A percentile compares a stretch with the other conserved stretches of the same genome.
phyloP scores from a whole-genome alignment of 2,797 vertebrate species.

The Dipus sagitta region DNA sequence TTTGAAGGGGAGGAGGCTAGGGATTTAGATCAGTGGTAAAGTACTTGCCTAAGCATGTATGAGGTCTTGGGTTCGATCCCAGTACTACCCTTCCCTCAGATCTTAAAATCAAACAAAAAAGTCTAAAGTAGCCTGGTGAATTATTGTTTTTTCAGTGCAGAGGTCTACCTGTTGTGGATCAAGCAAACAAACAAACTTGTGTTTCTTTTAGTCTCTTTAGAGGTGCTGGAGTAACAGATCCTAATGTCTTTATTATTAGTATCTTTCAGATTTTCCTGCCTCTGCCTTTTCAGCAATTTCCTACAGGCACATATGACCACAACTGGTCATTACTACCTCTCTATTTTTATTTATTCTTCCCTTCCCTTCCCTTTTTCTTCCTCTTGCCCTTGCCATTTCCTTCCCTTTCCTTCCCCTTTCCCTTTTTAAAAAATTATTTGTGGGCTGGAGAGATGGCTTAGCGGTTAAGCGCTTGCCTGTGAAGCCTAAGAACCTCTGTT shows the following conservation, averaged over 20 bases:
- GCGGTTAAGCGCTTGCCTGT: too few species aligned
- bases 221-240: not conserved
- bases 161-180: not conserved
- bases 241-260: slow-evolving; percentile 8
- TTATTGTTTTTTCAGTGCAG: slow-evolving; percentile 18
- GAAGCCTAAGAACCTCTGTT: too few species aligned
- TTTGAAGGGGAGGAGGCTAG: not conserved
- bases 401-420: too few species aligned
- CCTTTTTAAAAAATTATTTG: too few species aligned
- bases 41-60: not conserved
- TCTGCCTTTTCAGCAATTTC: too few species aligned
- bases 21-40: not conserved
- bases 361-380: too few species aligned
- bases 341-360: too few species aligned
- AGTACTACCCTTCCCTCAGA: not conserved
- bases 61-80: not conserved
- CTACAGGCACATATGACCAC: too few species aligned
- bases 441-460: too few species aligned
- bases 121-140: not conserved
- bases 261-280: slow-evolving; percentile 38
- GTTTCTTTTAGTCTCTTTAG: not conserved
- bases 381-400: too few species aligned
- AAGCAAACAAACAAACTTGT: not conserved
- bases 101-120: not conserved
- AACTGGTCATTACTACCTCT: too few species aligned